Conservation (phyloP, 1,140 invertebrate genomes). For the Trachymyrmex septentrionalis region DNA sequence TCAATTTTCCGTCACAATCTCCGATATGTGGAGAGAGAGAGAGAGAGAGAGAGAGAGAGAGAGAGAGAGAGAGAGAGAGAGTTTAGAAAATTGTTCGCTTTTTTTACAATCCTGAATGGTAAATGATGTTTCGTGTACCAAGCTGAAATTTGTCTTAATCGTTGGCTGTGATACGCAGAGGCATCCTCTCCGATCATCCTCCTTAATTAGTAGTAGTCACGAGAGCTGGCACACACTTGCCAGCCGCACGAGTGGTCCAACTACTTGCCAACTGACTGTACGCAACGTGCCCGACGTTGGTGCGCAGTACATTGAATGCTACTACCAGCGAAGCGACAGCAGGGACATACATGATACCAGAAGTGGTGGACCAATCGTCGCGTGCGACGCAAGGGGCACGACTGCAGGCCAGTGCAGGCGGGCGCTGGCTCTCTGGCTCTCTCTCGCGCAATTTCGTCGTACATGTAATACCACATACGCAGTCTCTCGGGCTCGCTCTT, state of each 20-base stretch:
- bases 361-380: constrained; percentile 76
- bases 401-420: constrained; percentile 8
- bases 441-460: constrained; percentile 68
- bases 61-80: neutral
- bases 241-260: constrained; percentile 41
- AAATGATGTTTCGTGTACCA: neutral
- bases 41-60: too few species aligned
- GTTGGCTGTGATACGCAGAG: neutral
- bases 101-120: too few species aligned
- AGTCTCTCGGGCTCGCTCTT: neutral
- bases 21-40: too few species aligned
- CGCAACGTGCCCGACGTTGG: constrained; percentile 58
- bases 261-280: constrained; percentile 80
- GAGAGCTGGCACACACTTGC: constrained; percentile 23
- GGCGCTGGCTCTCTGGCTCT: constrained; percentile 46
- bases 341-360: constrained; percentile 11
- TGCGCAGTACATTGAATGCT: constrained; percentile 76
- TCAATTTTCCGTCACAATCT: neutral
- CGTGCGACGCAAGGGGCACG: constrained; percentile 78
- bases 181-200: neutral
- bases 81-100: neutral
- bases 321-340: constrained; percentile 23
- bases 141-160: neutral
- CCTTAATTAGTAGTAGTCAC: constrained; percentile 46
- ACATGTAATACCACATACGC: neutral